Evolutionary conservation across 2,888 invertebrate species (phyloP).

Genomic region (Papilio gigon): DNA sequence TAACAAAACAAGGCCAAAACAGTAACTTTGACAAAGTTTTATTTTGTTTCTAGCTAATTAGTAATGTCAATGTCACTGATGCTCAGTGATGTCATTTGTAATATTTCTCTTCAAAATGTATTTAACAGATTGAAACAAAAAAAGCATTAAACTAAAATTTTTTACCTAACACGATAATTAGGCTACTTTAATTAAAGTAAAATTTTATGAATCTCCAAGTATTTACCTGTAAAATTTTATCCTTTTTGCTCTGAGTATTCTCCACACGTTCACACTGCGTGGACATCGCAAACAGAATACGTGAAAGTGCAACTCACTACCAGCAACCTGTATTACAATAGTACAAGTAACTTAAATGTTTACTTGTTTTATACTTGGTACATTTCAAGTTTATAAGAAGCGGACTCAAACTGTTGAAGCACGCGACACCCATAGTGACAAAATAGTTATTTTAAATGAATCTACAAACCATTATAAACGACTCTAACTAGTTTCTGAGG

Average conservation of each 20-base stretch:
- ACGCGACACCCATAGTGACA: neutral
- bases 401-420: neutral
- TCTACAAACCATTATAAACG: neutral
- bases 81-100: too few species aligned
- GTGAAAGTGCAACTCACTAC: neutral
- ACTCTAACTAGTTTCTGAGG: neutral
- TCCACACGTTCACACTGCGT: constrained; percentile 12
- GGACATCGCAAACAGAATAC: constrained; percentile 33
- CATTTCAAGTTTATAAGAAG: neutral
- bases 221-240: constrained; percentile 30
- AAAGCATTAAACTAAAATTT: neutral
- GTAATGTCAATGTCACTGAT: constrained; percentile 1
- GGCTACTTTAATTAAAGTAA: neutral
- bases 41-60: neutral
- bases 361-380: neutral
- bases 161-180: neutral
- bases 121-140: neutral
- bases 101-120: too few species aligned
- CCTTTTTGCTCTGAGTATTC: constrained; percentile 20
- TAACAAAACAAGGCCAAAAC: neutral
- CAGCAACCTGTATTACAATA: neutral
- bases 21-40: neutral
- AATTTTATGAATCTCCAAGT: neutral
- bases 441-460: neutral
- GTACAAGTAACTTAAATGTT: neutral